Evolutionary conservation across 2,888 invertebrate species (phyloP).

Genomic region (Mechanitis mazaeus): DNA sequence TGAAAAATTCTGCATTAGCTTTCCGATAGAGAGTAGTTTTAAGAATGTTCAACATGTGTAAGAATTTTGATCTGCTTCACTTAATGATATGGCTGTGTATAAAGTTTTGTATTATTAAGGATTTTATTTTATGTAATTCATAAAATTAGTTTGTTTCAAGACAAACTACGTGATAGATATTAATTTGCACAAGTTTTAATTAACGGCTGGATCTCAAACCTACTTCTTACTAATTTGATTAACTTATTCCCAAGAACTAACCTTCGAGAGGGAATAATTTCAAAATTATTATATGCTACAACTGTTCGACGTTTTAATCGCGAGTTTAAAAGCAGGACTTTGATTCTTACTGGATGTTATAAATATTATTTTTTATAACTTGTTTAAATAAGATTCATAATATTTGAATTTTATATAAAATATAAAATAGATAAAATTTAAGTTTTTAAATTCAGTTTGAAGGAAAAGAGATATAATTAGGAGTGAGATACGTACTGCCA

Average conservation of each 20-base stretch:
- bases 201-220: constrained; percentile 44
- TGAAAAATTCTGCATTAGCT: constrained; percentile 38
- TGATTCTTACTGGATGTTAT: neutral
- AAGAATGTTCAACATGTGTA: constrained; percentile 13
- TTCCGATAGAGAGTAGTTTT: constrained; percentile 20
- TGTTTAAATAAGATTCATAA: too few species aligned
- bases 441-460: too few species aligned
- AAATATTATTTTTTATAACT: too few species aligned
- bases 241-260: constrained; percentile 37
- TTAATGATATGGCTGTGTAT: neutral
- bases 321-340: neutral
- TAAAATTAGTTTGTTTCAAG: constrained; percentile 25
- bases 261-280: constrained; percentile 25
- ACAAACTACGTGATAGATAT: constrained; percentile 37
- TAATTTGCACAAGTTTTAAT: constrained; percentile 51
- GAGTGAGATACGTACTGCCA: too few species aligned
- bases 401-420: too few species aligned
- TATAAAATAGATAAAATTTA: too few species aligned
- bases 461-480: too few species aligned
- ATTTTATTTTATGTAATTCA: neutral
- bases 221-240: constrained; percentile 53
- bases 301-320: constrained; percentile 22
- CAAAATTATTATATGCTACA: constrained; percentile 31
- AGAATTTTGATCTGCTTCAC: neutral
- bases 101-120: neutral